These are phyloP conservation scores for Percopsis transmontana DNA, from an alignment of 2,113 vertebrate genomes.

Conservation along the genomic window DNA sequence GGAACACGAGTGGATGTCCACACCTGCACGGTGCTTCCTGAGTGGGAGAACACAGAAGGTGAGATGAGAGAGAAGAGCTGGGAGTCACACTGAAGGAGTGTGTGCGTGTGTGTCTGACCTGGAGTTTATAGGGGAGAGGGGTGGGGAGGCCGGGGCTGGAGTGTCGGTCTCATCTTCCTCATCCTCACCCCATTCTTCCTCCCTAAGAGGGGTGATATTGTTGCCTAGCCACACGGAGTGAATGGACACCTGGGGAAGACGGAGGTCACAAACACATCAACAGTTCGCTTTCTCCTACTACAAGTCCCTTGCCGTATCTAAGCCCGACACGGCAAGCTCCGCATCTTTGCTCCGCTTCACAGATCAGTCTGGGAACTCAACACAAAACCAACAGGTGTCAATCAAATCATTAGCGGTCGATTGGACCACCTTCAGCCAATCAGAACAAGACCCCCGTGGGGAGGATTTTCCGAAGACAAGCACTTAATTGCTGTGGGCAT, in stretches of 20 bases:
- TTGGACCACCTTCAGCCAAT: too few relatives aligned
- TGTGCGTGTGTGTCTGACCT: slow-evolving; percentile 78
- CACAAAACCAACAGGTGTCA: too few relatives aligned
- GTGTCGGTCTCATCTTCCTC: slow-evolving; percentile 92
- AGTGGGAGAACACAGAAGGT: slow-evolving; percentile 5
- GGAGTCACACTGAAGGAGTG: too few relatives aligned
- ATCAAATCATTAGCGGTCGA: too few relatives aligned
- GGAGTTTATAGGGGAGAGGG: slow-evolving; percentile 89
- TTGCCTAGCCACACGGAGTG: slow-evolving; percentile 97
- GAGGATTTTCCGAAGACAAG: too few relatives aligned
- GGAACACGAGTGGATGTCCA: slow-evolving; percentile 98
- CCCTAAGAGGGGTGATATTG: slow-evolving; percentile 92
- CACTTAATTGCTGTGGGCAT: too few relatives aligned
- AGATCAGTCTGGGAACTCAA: too few relatives aligned
- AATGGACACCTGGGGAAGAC: slow-evolving; percentile 87
- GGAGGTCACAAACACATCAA: not conserved
- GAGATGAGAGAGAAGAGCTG: too few relatives aligned
- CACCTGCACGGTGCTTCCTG: slow-evolving; percentile 96
- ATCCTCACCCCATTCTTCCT: slow-evolving; percentile 96
- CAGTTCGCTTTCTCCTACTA: not conserved
- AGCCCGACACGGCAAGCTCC: too few relatives aligned
- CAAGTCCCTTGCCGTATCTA: too few relatives aligned
- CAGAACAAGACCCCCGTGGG: too few relatives aligned
- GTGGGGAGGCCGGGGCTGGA: slow-evolving; percentile 84
- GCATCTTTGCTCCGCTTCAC: too few relatives aligned